phyloP scores from a whole-genome alignment of 2,888 invertebrate genomes.

The Ichneumoninae sp. region DNA sequence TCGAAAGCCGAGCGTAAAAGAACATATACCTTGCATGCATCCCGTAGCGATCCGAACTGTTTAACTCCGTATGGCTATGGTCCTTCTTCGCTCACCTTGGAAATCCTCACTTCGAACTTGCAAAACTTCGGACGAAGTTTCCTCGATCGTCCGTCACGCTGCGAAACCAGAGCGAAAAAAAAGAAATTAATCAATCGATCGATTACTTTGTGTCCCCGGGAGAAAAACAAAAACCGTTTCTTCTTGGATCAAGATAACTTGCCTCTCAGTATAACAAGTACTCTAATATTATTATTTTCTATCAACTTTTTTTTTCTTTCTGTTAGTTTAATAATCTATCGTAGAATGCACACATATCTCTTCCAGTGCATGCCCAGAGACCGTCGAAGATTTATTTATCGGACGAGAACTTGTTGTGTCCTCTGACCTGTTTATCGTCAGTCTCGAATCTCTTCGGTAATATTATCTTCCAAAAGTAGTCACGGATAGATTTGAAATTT shows the following conservation, averaged over 20 bases:
- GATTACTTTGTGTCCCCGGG: background rate
- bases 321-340: conserved; percentile 34
- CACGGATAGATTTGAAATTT: conserved; percentile 7
- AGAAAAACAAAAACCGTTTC: conserved; percentile 27
- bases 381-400: conserved; percentile 18
- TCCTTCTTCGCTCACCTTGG: conserved; percentile 68
- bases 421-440: background rate
- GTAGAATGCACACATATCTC: conserved; percentile 33
- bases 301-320: conserved; percentile 19
- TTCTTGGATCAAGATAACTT: conserved; percentile 43
- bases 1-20: conserved; percentile 79
- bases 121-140: conserved; percentile 37
- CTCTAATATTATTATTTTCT: conserved; percentile 35
- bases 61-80: conserved; percentile 75
- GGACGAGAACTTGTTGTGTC: background rate
- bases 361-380: conserved; percentile 29
- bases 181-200: conserved; percentile 5
- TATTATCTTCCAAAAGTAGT: background rate
- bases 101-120: conserved; percentile 31
- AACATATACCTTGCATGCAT: conserved; percentile 76
- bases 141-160: conserved; percentile 33
- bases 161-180: conserved; percentile 34
- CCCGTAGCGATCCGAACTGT: conserved; percentile 78
- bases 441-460: background rate
- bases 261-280: conserved; percentile 44